Percentiles rank a stretch among this genome's conserved stretches.
phyloP scores from a whole-genome alignment of 1,140 invertebrate genomes.

The Drosophila nigromelanica region DNA sequence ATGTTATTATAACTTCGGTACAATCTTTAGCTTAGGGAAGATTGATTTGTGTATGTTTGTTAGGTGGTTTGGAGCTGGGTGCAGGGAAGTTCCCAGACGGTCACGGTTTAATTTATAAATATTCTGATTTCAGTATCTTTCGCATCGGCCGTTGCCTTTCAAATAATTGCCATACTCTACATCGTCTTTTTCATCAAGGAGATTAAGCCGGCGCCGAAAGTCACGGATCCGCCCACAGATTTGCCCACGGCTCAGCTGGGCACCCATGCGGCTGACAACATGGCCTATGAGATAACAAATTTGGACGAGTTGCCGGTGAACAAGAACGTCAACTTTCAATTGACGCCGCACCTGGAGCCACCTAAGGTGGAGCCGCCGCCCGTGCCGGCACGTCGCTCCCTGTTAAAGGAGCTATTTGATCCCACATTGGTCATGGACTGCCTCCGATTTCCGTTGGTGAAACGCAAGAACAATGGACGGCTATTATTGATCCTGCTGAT shows the following conservation, averaged over 20 bases:
- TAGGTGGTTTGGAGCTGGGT: too few species aligned
- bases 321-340: conserved; percentile 74
- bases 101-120: background rate
- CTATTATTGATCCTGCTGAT: conserved; percentile 69
- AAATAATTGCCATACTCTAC: conserved; percentile 77
- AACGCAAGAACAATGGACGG: conserved; percentile 72
- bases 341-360: conserved; percentile 59
- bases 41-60: too few species aligned
- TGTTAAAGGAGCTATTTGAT: conserved; percentile 75
- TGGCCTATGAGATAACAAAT: conserved; percentile 71
- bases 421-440: conserved; percentile 75
- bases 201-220: conserved; percentile 50
- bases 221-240: conserved; percentile 7
- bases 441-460: conserved; percentile 67
- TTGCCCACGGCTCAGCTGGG: conserved; percentile 30
- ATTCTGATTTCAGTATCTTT: conserved; percentile 63
- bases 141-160: conserved; percentile 62
- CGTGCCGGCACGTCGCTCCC: conserved; percentile 41
- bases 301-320: conserved; percentile 61
- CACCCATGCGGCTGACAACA: conserved; percentile 61
- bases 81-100: background rate
- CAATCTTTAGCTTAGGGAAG: too few species aligned
- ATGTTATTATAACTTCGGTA: too few species aligned
- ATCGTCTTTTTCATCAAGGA: conserved; percentile 78
- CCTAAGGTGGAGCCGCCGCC: conserved; percentile 50